phyloP scores from a whole-genome alignment of 1,140 invertebrate genomes.

The Aphelenchoides avenae region DNA sequence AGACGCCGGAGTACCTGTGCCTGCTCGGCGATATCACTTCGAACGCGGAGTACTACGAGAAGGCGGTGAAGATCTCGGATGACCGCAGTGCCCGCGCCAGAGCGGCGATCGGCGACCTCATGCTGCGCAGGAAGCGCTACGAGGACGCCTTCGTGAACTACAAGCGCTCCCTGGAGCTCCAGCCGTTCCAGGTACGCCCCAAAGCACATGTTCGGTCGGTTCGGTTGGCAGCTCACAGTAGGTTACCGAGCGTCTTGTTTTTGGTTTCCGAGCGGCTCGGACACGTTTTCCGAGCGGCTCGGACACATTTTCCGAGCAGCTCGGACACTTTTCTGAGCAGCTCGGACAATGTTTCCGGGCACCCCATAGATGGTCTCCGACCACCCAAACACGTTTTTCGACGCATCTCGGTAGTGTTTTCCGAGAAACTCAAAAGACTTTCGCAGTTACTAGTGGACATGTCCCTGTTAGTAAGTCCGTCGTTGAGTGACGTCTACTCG shows the following conservation, averaged over 20 bases:
- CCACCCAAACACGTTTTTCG: too few relatives aligned
- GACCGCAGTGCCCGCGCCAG: slow-evolving; percentile 13
- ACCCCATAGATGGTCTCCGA: too few relatives aligned
- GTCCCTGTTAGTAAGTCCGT: not conserved
- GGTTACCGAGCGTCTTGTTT: too few relatives aligned
- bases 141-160: slow-evolving; percentile 10
- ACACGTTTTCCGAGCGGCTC: too few relatives aligned
- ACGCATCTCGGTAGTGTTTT: too few relatives aligned
- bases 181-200: slow-evolving; percentile 35
- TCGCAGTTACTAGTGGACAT: slow-evolving; percentile 6
- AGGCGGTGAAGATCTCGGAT: slow-evolving; percentile 23
- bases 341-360: too few relatives aligned
- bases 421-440: too few relatives aligned
- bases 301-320: too few relatives aligned
- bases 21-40: slow-evolving; percentile 27
- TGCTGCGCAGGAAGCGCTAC: slow-evolving; percentile 21
- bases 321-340: too few relatives aligned
- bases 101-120: slow-evolving; percentile 12
- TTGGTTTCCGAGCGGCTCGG: too few relatives aligned
- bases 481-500: not conserved
- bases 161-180: slow-evolving; percentile 21
- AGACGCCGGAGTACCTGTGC: slow-evolving; percentile 18
- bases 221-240: too few relatives aligned
- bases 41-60: slow-evolving; percentile 21
- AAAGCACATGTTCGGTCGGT: too few relatives aligned